Evolutionary conservation across 2,797 vertebrate genomes (phyloP).

Genomic region (Semaprochilodus insignis): DNA sequence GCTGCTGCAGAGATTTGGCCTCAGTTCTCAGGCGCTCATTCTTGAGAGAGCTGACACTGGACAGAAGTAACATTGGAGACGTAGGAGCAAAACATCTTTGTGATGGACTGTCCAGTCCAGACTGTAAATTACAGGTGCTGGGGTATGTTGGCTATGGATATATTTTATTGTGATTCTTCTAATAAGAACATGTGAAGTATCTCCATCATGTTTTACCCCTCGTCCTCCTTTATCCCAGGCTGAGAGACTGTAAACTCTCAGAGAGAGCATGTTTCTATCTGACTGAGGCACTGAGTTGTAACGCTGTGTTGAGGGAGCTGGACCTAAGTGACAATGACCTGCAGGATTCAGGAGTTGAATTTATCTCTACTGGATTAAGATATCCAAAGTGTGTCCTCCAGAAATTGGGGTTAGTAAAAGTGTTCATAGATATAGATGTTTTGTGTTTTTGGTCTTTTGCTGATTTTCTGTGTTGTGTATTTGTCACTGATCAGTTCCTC

Average conservation of each 20-base stretch:
- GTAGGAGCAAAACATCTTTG: conserved; percentile 29
- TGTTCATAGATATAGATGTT: neutral
- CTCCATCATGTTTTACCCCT: neutral
- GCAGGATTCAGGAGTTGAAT: conserved; percentile 32
- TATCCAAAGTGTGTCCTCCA: conserved; percentile 26
- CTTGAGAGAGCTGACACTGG: too few relatives aligned
- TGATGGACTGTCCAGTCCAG: conserved; percentile 9
- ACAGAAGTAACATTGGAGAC: too few relatives aligned
- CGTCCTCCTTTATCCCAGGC: neutral
- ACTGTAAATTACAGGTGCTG: conserved; percentile 29
- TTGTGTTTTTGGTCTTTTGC: too few relatives aligned
- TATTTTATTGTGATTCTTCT: neutral
- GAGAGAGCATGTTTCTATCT: conserved; percentile 1
- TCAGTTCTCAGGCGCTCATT: too few relatives aligned
- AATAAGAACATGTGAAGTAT: neutral
- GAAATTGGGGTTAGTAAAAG: neutral
- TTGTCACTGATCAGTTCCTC: too few relatives aligned
- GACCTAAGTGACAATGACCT: conserved; percentile 34
- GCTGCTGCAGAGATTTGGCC: too few relatives aligned
- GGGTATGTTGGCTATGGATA: conserved; percentile 12
- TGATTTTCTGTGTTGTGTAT: too few relatives aligned
- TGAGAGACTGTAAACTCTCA: conserved; percentile 31
- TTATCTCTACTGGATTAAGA: conserved; percentile 12
- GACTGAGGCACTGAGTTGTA: conserved; percentile 16
- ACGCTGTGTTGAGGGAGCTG: conserved; percentile 1